Conservation (phyloP, 2,797 vertebrate species). For the Tarsius wallacei region DNA sequence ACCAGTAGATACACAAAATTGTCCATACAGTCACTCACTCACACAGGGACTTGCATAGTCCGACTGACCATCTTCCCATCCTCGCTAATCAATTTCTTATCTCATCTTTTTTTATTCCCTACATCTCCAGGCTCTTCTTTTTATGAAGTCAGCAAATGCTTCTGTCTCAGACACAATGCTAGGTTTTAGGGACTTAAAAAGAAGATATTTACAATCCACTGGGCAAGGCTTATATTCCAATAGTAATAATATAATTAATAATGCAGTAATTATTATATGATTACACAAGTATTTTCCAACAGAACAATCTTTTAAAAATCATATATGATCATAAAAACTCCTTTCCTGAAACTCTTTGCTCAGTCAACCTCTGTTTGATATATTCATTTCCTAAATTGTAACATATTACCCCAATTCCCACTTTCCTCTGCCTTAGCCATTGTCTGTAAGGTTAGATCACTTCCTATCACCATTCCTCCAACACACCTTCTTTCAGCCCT, state of each 20-base stretch:
- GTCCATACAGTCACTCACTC: no score
- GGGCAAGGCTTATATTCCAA: background rate
- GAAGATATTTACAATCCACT: background rate
- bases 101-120: background rate
- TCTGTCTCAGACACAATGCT: background rate
- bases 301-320: background rate
- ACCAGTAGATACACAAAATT: no score
- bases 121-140: background rate
- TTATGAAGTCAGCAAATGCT: background rate
- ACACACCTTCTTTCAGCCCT: background rate
- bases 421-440: background rate
- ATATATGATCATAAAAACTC: background rate
- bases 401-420: background rate
- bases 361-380: background rate
- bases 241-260: background rate
- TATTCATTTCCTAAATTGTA: background rate
- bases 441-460: background rate
- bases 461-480: rapidly evolving
- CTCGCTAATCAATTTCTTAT: background rate
- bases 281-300: background rate
- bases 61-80: no score
- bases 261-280: background rate
- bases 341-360: background rate
- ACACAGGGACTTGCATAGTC: no score
- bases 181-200: background rate